Evolutionary conservation across 2,113 vertebrate species (phyloP).

Genomic region (Heteronetta atricapilla): DNA sequence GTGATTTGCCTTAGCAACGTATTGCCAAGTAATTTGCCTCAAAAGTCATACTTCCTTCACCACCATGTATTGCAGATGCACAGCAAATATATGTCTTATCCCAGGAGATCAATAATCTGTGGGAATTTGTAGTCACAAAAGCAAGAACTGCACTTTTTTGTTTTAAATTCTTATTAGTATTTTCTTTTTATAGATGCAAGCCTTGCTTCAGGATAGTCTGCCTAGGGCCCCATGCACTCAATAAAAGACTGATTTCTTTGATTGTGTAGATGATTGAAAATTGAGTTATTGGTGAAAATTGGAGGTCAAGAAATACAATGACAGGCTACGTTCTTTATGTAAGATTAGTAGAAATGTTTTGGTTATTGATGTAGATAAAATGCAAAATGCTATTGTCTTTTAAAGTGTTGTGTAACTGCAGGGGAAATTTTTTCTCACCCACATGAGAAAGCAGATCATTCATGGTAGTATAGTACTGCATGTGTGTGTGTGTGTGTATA

Average conservation of each 20-base stretch:
- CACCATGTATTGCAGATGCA: background rate
- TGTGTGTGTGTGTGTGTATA: background rate
- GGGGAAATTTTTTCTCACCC: background rate
- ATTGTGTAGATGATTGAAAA: background rate
- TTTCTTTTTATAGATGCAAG: background rate
- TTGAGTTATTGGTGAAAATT: background rate
- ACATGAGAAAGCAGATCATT: background rate
- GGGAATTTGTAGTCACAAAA: background rate
- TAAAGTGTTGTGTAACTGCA: background rate
- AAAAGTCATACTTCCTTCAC: background rate
- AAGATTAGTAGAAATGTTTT: background rate
- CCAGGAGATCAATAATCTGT: background rate
- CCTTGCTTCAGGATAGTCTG: background rate
- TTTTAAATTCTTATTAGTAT: background rate
- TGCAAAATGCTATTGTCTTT: background rate
- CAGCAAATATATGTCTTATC: background rate
- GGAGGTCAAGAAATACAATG: background rate
- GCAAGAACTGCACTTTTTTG: background rate
- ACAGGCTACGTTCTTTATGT: background rate
- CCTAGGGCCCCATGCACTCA: background rate
- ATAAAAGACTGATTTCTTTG: background rate
- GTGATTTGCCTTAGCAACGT: slow-evolving; percentile 1
- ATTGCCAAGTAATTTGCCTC: background rate
- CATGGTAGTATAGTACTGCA: background rate
- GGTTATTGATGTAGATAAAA: background rate